Evolutionary conservation across 2,113 vertebrate genomes (phyloP).

Genomic region (Mobula hypostoma): DNA sequence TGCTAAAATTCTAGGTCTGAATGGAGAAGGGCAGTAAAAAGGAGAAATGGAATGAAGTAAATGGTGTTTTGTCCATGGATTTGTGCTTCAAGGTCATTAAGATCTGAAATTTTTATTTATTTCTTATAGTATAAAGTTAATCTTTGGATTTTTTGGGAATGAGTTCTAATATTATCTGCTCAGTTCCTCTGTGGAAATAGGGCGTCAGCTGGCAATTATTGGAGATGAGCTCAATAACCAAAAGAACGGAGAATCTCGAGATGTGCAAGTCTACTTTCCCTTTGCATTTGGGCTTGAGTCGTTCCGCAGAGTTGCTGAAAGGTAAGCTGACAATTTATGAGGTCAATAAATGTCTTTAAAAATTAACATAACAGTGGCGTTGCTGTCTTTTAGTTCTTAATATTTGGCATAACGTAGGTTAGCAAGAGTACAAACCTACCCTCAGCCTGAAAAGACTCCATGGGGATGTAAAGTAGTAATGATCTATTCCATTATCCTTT

Average conservation of each 20-base stretch:
- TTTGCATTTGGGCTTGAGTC: not conserved
- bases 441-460: not conserved
- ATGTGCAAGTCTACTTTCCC: not conserved
- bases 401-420: too few relatives aligned
- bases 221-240: slow-evolving; percentile 27
- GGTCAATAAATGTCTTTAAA: not conserved
- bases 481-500: too few relatives aligned
- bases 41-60: not conserved
- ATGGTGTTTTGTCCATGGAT: not conserved
- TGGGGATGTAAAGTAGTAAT: not conserved
- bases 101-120: not conserved
- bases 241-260: not conserved
- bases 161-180: not conserved
- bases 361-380: not conserved
- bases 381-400: not conserved
- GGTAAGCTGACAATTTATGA: not conserved
- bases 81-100: not conserved
- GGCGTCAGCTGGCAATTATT: slow-evolving; percentile 8
- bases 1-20: not conserved
- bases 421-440: not conserved
- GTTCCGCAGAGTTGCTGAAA: slow-evolving; percentile 21
- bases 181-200: slow-evolving; percentile 26
- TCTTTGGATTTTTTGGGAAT: not conserved
- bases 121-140: not conserved
- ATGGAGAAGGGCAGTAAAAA: not conserved